phyloP scores from a whole-genome alignment of 2,797 vertebrate species.

The Passerculus sandwichensis region DNA sequence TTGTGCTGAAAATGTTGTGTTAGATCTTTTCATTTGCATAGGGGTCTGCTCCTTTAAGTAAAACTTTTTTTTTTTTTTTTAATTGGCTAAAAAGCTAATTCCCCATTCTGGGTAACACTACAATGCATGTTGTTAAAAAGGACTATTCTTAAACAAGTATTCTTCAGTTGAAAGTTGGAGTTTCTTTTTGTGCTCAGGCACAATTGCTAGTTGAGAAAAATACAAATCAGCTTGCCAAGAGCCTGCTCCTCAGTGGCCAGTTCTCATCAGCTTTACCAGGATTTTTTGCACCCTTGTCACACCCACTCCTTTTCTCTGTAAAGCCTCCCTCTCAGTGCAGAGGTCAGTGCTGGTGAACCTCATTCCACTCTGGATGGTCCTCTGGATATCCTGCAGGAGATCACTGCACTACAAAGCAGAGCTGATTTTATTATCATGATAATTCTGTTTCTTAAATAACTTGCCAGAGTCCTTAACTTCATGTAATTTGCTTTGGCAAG shows the following conservation, averaged over 20 bases:
- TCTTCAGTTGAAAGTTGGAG: neutral
- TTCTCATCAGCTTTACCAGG: neutral
- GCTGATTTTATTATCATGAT: neutral
- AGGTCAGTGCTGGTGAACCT: neutral
- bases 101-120: neutral
- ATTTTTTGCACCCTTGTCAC: neutral
- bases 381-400: neutral
- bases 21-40: neutral
- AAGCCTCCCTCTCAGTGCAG: neutral
- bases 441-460: neutral
- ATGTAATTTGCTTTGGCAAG: neutral
- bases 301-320: neutral
- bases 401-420: neutral
- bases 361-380: neutral
- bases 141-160: neutral
- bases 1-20: neutral
- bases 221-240: neutral
- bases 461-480: neutral
- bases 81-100: neutral
- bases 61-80: accelerated
- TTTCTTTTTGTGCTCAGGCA: neutral
- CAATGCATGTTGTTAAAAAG: conserved; percentile 23
- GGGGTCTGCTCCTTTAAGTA: neutral
- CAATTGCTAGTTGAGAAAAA: neutral
- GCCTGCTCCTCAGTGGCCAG: neutral